These are phyloP conservation scores for Zaprionus africanus DNA, from an alignment of 1,140 invertebrate species.

Conservation along the genomic window DNA sequence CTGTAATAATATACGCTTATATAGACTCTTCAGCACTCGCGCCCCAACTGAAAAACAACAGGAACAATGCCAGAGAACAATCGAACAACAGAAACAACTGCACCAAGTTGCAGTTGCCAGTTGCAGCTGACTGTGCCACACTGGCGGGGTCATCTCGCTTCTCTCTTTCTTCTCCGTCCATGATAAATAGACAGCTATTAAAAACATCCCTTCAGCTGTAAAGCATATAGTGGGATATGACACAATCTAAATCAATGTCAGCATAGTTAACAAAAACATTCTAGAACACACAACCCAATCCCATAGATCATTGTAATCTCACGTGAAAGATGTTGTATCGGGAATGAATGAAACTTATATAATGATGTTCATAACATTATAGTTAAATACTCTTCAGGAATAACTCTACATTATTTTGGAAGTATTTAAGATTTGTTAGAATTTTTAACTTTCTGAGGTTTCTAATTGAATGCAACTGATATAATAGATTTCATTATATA, in stretches of 20 bases:
- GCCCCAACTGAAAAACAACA: constrained; percentile 1
- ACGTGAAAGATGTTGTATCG: background rate
- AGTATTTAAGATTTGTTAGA: too few species aligned
- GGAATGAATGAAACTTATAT: background rate
- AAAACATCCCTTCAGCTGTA: constrained; percentile 15
- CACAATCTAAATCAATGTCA: constrained; percentile 27
- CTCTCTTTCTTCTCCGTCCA: background rate
- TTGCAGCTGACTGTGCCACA: constrained; percentile 15
- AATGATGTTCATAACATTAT: background rate
- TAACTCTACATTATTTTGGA: too few species aligned
- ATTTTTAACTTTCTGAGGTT: too few species aligned
- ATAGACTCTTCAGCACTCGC: background rate
- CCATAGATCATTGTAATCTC: background rate
- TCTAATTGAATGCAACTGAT: too few species aligned
- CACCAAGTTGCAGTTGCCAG: constrained; percentile 28
- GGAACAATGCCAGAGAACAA: background rate
- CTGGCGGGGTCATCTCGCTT: background rate
- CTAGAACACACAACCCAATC: background rate
- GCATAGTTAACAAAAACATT: constrained; percentile 8
- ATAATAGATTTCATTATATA: too few species aligned
- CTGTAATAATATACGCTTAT: constrained; percentile 42
- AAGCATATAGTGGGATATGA: constrained; percentile 5
- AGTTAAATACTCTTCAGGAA: background rate
- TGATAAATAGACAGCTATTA: constrained; percentile 44
- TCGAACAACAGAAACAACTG: constrained; percentile 8